phyloP scores from a whole-genome alignment of 2,113 vertebrate species.

The Coreoperca whiteheadi region DNA sequence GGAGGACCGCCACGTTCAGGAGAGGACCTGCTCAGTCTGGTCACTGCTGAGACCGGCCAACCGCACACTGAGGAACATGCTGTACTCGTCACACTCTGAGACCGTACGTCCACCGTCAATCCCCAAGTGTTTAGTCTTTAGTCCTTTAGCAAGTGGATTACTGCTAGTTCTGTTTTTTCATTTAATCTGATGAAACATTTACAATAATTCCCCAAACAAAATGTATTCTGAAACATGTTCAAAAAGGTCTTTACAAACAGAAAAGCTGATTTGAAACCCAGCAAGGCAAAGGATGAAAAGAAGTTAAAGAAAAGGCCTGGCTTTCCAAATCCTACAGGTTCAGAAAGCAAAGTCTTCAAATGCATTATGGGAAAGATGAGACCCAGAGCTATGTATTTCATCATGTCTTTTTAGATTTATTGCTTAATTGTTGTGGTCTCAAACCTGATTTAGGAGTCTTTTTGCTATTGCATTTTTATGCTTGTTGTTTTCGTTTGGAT shows the following conservation, averaged over 20 bases:
- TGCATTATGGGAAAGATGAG: slow-evolving; percentile 1
- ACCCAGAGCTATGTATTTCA: slow-evolving; percentile 5
- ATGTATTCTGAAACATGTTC: background rate
- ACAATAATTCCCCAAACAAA: background rate
- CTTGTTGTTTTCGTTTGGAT: slow-evolving; percentile 16
- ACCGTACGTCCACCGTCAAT: slow-evolving; percentile 83
- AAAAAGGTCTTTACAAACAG: background rate
- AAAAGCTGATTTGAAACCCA: background rate
- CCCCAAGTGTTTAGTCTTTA: background rate
- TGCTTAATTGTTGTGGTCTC: background rate
- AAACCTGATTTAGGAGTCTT: slow-evolving; percentile 17
- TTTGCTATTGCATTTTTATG: slow-evolving; percentile 35
- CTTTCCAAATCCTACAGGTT: background rate
- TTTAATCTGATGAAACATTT: background rate
- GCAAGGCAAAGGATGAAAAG: background rate
- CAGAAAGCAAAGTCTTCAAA: background rate
- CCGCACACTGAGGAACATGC: slow-evolving; percentile 95
- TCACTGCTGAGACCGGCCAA: slow-evolving; percentile 95
- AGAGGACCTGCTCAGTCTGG: slow-evolving; percentile 97
- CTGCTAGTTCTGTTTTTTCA: background rate
- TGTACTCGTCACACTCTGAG: slow-evolving; percentile 96
- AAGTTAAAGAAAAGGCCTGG: background rate
- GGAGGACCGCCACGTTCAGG: slow-evolving; percentile 92
- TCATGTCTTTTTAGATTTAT: slow-evolving; percentile 4
- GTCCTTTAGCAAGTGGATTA: background rate